Percentiles rank a stretch among this genome's conserved stretches.
Evolutionary conservation across 2,113 vertebrate genomes (phyloP).

Genomic region (Pygoscelis adeliae): DNA sequence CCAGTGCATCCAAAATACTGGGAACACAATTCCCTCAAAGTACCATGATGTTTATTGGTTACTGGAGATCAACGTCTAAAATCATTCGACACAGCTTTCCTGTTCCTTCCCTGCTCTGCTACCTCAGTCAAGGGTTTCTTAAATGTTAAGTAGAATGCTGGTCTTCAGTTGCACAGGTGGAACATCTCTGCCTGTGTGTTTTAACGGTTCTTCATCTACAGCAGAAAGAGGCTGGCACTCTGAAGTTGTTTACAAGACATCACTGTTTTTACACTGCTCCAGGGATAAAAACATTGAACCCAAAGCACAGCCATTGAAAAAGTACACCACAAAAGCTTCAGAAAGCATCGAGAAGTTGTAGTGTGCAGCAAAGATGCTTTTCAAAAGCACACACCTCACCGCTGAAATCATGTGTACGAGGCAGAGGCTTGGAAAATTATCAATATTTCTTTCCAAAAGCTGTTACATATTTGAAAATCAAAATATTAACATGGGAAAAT

Average conservation of each 20-base stretch:
- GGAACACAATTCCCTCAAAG: background rate
- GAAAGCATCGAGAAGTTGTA: background rate
- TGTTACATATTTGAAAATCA: background rate
- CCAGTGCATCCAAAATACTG: background rate
- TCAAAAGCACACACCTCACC: background rate
- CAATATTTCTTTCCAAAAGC: background rate
- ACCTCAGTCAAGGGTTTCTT: background rate
- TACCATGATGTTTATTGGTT: background rate
- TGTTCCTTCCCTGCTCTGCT: background rate
- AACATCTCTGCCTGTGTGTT: background rate
- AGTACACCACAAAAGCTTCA: background rate
- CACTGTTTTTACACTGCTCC: background rate
- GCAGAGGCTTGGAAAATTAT: background rate
- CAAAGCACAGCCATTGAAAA: background rate
- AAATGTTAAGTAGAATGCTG: background rate
- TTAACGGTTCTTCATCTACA: background rate
- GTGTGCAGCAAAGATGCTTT: background rate
- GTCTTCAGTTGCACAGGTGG: background rate
- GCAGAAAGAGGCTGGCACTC: background rate
- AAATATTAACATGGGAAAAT: background rate
- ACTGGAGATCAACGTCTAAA: background rate
- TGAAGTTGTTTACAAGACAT: background rate
- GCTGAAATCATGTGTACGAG: background rate
- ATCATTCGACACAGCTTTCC: background rate
- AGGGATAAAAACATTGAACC: background rate